Base-by-base conservation (phyloP, 1,140 invertebrate species). In the Dreissena polymorpha region DNA sequence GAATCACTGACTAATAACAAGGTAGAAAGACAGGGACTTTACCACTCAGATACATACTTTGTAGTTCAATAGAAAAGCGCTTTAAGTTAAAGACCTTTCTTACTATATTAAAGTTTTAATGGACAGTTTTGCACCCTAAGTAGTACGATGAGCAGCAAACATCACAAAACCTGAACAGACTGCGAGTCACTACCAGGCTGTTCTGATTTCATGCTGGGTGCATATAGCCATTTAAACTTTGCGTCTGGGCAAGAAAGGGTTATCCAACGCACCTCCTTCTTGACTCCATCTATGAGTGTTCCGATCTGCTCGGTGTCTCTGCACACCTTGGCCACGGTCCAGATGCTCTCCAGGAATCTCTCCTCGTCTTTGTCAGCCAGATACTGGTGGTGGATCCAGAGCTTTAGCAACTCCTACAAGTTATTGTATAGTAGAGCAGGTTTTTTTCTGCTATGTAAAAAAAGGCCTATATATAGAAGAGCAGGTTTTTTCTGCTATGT, bases 261-360 rank as follows among this genome's bases (percentile, higher is more conserved):
- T 55, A 74, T 12, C 14, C 10, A 23, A 82, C 84, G 57, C 39
- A 90, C 89, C 88, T 90, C 85, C 81, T 88, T 86, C 78, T 83
- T 86, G 0, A 90, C 74, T 63, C 82, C 85, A 73, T 90, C 89
- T 27, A 90, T 89, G 21, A 90, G 83, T 23, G 87, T 65, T 64
- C 85, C 79, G 49, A 90, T 88, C 64, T 90, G 89, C 53, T 88
- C 86, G 53, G 89, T 90, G 39, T 87, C 84, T 18, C 85, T 78
- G 39, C 87, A 90, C 60, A 90, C 76, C 74, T 90, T 90, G 12
- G 89, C 89, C 13, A 90, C 87, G 18, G 88, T 86, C 89, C 89
- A 90, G 13, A 89, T 80, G 76, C 87, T 90, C 49, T 86, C 85
- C 18, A 87, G 83, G 71, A 90, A 90, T 25, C 86, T 80, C 63